Evolutionary conservation across 1,140 invertebrate genomes (phyloP), one percentile per base, ranked within the genome.

Genomic region (Hylaeus volcanicus): DNA sequence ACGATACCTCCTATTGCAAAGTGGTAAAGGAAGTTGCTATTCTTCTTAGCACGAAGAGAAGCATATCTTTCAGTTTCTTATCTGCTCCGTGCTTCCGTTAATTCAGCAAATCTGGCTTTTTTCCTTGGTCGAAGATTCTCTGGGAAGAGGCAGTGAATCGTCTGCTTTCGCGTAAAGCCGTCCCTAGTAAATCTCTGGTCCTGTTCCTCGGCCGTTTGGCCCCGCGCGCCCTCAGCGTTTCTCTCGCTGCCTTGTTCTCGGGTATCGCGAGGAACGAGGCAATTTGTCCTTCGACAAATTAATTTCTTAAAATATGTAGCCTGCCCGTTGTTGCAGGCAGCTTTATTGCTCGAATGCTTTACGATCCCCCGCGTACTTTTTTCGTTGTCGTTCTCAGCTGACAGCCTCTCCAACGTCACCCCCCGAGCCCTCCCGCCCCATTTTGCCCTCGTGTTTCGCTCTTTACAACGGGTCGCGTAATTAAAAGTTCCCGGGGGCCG

Each of bases 211-310:
- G 26, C 26, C 26, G 26, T 26, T 26, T 26, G 26, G 26, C 26
- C 26, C 26, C 26, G 26, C 26, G 26, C 26, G 37, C 15, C 8
- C 45, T 48, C 45, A 5, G 5, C 37, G 48, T 6, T 37, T 65
- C 26, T 37, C 70, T 15, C 55, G 39, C 48, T 11, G 37, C 55
- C 41, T 73, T 70, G 60, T 74, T 74, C 72, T 60, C 63, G 37
- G 63, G 72, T 69, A 73, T 85, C 74, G 79, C 75, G 82, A 74
- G 69, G 60, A 82, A 80, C 86, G 61, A 64, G 84, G 86, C 83
- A 89, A 90, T 90, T 90, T 90, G 89, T 91, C 89, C 87, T 87
- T 90, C 89, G 86, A 89, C 87, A 89, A 90, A 91, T 90, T 90
- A 91, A 90, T 90, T 90, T 90, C 86, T 90, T 88, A 89, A 91